Base-by-base conservation (phyloP, 2,113 vertebrate genomes). In the Albula glossodonta region DNA sequence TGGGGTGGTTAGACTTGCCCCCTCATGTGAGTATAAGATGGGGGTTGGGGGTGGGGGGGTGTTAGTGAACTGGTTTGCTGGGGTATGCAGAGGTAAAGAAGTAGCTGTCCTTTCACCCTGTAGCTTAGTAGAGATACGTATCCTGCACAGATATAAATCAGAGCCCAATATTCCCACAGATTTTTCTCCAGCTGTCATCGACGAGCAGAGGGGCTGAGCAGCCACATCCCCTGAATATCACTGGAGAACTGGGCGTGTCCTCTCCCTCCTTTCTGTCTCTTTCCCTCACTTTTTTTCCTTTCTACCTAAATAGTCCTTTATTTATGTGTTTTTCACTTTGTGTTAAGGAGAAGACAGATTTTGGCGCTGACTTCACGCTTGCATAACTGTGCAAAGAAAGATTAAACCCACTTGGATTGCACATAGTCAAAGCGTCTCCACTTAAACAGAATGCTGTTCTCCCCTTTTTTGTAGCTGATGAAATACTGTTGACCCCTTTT, bases 1-100 rank as follows among this genome's bases (percentile, higher is more conserved):
- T 66, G 89, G 89, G 87, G 89, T 90, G 51, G 31, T 74, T 22
- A 2, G 83, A 50, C 5, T 52, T 6, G 85, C n/a, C 57, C 63
- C 52, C 60, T 52, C 25, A 6, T 31, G 78, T 70, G 49, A 25
- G 84, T 70, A 48, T 15, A 60, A 41, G 31, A 0, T 8, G 8
- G 51, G 5, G 25, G 70, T 10, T 8, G 84, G 41, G 77, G 15
- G 79, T 63, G 51, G n/a, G 82, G 9, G 22, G 41, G 41, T 9
- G 78, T 79, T 17, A 4, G 19, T 0, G 63, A n/a, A 6, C 63
- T 22, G 3, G 22, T 19, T 70, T 5, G 63, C 63, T 17, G 63
- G 63, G 63, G 63, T 70, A 8, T 17, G 19, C 63, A n/a, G 63
- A n/a, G 63, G 19, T 70, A n/a, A n/a, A 3, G 63, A 70, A 1